These are phyloP conservation scores for Hyphantria cunea DNA, from an alignment of 1,140 invertebrate genomes.

Conservation along the genomic window DNA sequence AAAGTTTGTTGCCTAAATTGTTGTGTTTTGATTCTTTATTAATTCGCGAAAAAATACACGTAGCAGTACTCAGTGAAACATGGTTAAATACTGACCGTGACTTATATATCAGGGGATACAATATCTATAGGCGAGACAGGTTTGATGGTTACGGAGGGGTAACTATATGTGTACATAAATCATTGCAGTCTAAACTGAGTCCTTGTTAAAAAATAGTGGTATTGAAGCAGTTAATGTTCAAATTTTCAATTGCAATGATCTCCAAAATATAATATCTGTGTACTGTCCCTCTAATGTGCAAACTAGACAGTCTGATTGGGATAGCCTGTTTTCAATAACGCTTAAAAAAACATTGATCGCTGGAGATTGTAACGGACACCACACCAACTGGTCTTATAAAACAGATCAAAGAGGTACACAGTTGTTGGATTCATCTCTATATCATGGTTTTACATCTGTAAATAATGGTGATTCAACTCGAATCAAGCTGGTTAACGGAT, in stretches of 20 bases:
- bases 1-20: neutral
- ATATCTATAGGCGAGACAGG: neutral
- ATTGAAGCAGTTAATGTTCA: neutral
- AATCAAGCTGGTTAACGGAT: neutral
- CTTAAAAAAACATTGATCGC: constrained; percentile 1
- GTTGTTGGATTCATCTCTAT: too few relatives aligned
- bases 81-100: neutral
- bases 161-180: neutral
- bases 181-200: neutral
- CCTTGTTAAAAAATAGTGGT: neutral
- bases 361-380: neutral
- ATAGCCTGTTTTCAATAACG: neutral
- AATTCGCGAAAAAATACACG: neutral
- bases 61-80: neutral
- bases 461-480: too few relatives aligned
- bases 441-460: too few relatives aligned
- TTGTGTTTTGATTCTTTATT: neutral
- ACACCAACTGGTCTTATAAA: constrained; percentile 1
- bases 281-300: too few relatives aligned
- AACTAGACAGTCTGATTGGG: too few relatives aligned
- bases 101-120: neutral
- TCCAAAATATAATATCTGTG: neutral
- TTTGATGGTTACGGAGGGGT: neutral
- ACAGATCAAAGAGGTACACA: constrained; percentile 4
- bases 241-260: neutral